phyloP scores from a whole-genome alignment of 1,140 invertebrate genomes.

The Apis mellifera region DNA sequence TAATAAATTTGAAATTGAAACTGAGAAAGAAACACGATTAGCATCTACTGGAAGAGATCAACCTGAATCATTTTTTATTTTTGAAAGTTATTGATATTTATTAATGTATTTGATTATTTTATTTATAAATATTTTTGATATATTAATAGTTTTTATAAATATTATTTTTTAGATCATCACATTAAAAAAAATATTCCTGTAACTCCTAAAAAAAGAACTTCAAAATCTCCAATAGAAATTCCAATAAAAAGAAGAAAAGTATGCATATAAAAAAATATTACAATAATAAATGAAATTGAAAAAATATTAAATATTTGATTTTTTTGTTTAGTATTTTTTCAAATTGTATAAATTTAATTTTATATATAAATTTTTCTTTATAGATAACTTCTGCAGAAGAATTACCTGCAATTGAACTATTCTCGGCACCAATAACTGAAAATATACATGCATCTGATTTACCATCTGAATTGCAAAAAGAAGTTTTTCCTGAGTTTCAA shows the following conservation, averaged over 20 bases:
- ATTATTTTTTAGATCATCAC: not conserved
- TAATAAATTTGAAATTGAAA: not conserved
- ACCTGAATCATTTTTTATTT: not conserved
- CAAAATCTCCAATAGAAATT: not conserved
- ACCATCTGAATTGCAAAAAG: not conserved
- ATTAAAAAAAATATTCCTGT: not conserved
- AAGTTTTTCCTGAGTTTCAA: not conserved
- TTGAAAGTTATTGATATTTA: not conserved
- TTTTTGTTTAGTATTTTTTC: not conserved
- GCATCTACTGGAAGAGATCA: not conserved
- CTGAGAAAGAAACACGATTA: not conserved
- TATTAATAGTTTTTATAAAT: not conserved
- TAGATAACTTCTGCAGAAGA: not conserved
- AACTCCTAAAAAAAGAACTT: conserved; percentile 11
- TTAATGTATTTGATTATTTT: not conserved
- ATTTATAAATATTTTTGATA: not conserved
- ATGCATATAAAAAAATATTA: not conserved
- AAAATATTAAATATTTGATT: not conserved
- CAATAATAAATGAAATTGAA: not conserved
- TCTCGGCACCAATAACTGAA: not conserved
- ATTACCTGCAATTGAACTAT: not conserved
- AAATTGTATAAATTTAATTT: not conserved
- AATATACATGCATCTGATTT: not conserved
- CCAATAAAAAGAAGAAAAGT: conserved; percentile 19
- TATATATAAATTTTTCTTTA: not conserved